Evolutionary conservation across 2,113 vertebrate species (phyloP), one percentile per base, ranked within the genome.

Genomic region (Lampris megalopsis): DNA sequence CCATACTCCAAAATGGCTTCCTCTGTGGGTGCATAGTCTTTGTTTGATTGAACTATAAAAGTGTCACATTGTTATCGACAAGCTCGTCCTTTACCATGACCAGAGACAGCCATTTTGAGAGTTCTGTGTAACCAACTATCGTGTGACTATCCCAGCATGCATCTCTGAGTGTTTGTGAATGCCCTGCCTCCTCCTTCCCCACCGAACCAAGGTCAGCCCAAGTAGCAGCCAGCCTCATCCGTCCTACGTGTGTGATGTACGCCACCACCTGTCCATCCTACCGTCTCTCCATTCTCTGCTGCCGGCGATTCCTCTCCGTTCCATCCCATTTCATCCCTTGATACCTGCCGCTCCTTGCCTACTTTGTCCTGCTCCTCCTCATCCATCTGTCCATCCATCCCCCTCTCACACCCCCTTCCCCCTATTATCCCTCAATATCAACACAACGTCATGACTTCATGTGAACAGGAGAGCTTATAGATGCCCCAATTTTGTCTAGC

Each of bases 161-260:
- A 62, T 87, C 68, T 86, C 56, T 89, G 82, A 87, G 82, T 89
- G 76, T 86, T 49, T 88, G 75, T 91, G 79, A 91, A 82, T 83
- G 61, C 90, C 87, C 75, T 90, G 58, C 71, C 42, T 41, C 73
- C n/a, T 45, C 53, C 9, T 72, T 68, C 42, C 72, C 67, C 77
- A 76, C 85, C 52, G 67, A 69, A 83, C 66, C 52, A 93, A 95
- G 94, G 92, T 93, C 91, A 88, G 60, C 84, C 88, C 75, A 91
- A 88, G 90, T 93, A 92, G 90, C 89, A 10, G 87, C 82, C 82
- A 86, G 69, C 82, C 77, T 74, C 85, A 70, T 79, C 68, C 89
- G 85, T 83, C 79, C 57, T 85, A 48, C 76, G 58, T 81, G 73
- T 73, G 88, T 90, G 87, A 89, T 56, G 80, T 79, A 73, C 85